These are phyloP conservation scores for Synanceia verrucosa DNA, from an alignment of 2,797 vertebrate genomes.

Conservation along the genomic window DNA sequence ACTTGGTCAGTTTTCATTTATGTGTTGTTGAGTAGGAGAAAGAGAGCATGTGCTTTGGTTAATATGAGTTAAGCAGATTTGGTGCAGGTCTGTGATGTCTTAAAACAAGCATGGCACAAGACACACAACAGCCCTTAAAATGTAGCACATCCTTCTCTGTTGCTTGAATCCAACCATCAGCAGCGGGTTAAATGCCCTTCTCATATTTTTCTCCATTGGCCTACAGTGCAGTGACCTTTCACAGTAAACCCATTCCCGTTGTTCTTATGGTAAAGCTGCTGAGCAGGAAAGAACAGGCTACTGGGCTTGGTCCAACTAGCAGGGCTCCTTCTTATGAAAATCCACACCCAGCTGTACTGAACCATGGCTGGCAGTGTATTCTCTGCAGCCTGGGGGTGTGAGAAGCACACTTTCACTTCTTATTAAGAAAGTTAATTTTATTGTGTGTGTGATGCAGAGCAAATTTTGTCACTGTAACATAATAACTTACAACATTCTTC, in stretches of 20 bases:
- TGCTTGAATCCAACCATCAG: slow-evolving; percentile 37
- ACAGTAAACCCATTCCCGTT: slow-evolving; percentile 50
- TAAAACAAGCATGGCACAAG: too few species aligned
- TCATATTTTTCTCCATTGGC: slow-evolving; percentile 38
- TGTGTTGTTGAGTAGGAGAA: neutral
- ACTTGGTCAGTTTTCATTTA: neutral
- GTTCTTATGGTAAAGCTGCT: slow-evolving; percentile 57
- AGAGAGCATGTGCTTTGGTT: neutral
- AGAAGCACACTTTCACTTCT: neutral
- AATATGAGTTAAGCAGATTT: neutral
- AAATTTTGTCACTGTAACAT: neutral
- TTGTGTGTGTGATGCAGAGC: neutral
- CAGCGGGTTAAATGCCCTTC: slow-evolving; percentile 38
- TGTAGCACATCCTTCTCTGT: slow-evolving; percentile 22
- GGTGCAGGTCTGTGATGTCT: neutral
- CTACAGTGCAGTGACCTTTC: slow-evolving; percentile 60
- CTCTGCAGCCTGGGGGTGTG: neutral
- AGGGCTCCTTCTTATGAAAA: slow-evolving; percentile 27
- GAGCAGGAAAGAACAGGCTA: slow-evolving; percentile 37
- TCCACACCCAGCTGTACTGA: slow-evolving; percentile 29
- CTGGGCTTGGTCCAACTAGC: slow-evolving; percentile 16
- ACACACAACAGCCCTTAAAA: neutral
- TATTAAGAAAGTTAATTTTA: slow-evolving; percentile 1
- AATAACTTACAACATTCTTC: neutral
- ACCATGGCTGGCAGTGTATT: neutral